Evolutionary conservation across 2,888 invertebrate genomes (phyloP), one percentile per base, ranked within the genome.

Genomic region (Noctua pronuba): DNA sequence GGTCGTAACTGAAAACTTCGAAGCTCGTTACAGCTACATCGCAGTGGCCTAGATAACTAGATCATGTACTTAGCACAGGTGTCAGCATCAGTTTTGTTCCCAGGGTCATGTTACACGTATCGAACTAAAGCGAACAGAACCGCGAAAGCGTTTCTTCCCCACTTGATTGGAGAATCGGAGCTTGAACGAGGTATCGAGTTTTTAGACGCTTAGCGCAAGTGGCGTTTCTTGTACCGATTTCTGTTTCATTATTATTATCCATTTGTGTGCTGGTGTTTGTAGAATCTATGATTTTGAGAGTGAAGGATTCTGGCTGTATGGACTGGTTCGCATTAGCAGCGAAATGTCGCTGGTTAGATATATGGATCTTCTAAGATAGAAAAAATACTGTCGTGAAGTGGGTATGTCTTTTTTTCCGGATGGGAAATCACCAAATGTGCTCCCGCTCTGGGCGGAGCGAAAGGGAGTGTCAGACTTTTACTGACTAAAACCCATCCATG

Each of bases 91-190:
- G 75, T 52, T 86, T 60, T 55, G 70, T 83, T 86, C 84, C 70
- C 87, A 86, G 60, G 49, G 58, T 86, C 70, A 49, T 44, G 73
- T 86, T 78, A 73, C 83, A 75, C 49, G 55, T 73, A 31, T 65
- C 64, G 64, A n/a, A 18, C 13, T 58, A 44, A 74, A 79, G 66
- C 52, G 65, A 75, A 73, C 70, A 74, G 68, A 83, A 77, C 87
- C 75, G 24, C 75, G 64, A 79, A 74, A 76, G 66, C 38, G 73
- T 74, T 86, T 65, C 67, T 77, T 66, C 31, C n/a, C 55, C 67
- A 74, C 72, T 72, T 44, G 70, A 78, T 73, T 73, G 72, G 75
- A 75, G 49, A 74, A 87, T 28, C 46, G 35, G 49, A 64, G 75
- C 55, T 71, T 58, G 73, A 72, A 73, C 77, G 62, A 73, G 38